Evolutionary conservation across 2,888 invertebrate genomes (phyloP).

Genomic region (Sinhomidia bicolor): DNA sequence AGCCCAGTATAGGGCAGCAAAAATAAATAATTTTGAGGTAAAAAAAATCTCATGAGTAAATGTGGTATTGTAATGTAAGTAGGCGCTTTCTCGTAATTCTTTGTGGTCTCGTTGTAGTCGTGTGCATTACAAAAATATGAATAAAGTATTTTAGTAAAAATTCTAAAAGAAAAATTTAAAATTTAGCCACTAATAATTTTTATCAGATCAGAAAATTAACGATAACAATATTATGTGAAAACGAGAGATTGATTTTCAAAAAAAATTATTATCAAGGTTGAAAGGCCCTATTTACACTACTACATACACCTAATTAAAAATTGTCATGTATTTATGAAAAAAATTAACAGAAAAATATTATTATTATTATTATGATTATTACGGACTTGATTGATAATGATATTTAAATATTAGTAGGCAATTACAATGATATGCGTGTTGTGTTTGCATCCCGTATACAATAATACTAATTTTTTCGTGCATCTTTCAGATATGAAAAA

Average conservation of each 20-base stretch:
- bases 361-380: slow-evolving; percentile 15
- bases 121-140: not conserved
- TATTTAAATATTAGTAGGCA: not conserved
- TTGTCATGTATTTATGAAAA: slow-evolving; percentile 19
- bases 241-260: slow-evolving; percentile 35
- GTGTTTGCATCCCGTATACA: slow-evolving; percentile 21
- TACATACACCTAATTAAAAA: not conserved
- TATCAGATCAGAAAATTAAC: not conserved
- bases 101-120: slow-evolving; percentile 12
- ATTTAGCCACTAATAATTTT: not conserved
- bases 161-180: not conserved
- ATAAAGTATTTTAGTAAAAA: not conserved
- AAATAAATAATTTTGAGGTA: not conserved
- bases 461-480: slow-evolving; percentile 23
- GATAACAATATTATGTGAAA: slow-evolving; percentile 12
- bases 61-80: slow-evolving; percentile 12
- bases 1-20: slow-evolving; percentile 27
- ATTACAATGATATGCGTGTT: not conserved
- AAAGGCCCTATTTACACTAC: slow-evolving; percentile 4
- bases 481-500: slow-evolving; percentile 48
- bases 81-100: slow-evolving; percentile 22
- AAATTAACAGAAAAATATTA: not conserved
- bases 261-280: slow-evolving; percentile 7
- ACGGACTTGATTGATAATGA: not conserved
- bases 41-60: slow-evolving; percentile 10